These are phyloP conservation scores for Colletes gigas DNA, from an alignment of 1,140 invertebrate species.

Conservation along the genomic window DNA sequence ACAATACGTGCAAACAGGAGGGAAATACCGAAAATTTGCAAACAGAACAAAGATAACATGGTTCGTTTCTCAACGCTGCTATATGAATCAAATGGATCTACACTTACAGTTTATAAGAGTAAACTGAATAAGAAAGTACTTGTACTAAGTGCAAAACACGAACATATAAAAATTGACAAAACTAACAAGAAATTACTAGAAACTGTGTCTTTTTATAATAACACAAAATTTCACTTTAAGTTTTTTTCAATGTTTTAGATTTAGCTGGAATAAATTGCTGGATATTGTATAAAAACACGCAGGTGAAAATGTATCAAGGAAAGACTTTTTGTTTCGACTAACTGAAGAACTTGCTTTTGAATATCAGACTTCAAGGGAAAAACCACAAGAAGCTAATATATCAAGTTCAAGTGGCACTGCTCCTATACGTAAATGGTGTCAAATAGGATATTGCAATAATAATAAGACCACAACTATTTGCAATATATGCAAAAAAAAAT, in stretches of 20 bases:
- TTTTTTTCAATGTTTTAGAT: no score
- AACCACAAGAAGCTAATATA: constrained; percentile 25
- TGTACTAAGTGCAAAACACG: no score
- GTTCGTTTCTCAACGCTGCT: constrained; percentile 40
- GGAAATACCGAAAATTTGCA: no score
- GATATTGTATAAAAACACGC: no score
- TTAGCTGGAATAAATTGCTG: no score
- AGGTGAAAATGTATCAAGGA: no score
- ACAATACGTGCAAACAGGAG: background rate
- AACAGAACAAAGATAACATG: constrained; percentile 51
- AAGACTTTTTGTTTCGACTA: constrained; percentile 4
- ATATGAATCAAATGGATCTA: constrained; percentile 36
- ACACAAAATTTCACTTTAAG: constrained; percentile 65
- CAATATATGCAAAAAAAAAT: no score
- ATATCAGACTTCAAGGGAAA: constrained; percentile 41
- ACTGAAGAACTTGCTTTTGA: constrained; percentile 53
- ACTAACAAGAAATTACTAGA: constrained; percentile 39
- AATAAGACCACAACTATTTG: no score
- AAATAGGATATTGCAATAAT: no score
- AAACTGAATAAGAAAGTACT: constrained; percentile 19
- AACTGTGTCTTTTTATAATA: constrained; percentile 62
- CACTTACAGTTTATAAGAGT: constrained; percentile 56
- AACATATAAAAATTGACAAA: constrained; percentile 17
- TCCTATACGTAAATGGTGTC: no score
- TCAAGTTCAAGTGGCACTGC: constrained; percentile 19